These are phyloP conservation scores for Branchipolynoe longqiensis DNA, from an alignment of 2,888 invertebrate species.

Conservation along the genomic window DNA sequence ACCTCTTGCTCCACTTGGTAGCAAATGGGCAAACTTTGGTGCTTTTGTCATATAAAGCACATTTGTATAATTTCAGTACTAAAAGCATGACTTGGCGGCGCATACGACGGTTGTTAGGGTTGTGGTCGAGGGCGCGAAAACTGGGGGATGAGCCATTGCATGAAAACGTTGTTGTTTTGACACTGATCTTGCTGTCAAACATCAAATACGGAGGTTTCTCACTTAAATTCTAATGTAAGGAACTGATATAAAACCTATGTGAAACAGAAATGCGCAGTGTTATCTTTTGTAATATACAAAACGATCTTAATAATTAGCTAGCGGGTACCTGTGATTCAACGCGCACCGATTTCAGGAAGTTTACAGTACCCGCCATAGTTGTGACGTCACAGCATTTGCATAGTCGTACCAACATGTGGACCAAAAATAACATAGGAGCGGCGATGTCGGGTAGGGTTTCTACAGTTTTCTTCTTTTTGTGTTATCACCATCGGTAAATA, in stretches of 20 bases:
- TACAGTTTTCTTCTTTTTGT: constrained; percentile 41
- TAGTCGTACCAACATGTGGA: constrained; percentile 61
- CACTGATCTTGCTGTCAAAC: background rate
- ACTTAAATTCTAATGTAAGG: background rate
- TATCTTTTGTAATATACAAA: no score
- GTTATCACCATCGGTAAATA: constrained; percentile 37
- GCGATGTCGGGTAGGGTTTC: constrained; percentile 57
- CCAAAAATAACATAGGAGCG: constrained; percentile 56
- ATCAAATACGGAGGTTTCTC: background rate
- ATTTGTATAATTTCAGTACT: no score
- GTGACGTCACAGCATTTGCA: constrained; percentile 61
- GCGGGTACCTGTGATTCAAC: constrained; percentile 34
- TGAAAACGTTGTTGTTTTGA: constrained; percentile 22
- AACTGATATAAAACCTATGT: background rate
- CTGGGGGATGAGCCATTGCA: constrained; percentile 38
- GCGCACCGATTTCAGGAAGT: background rate
- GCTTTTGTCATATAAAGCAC: no score
- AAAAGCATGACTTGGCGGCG: background rate
- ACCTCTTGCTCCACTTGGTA: no score
- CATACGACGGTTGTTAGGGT: constrained; percentile 47
- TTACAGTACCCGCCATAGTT: constrained; percentile 51
- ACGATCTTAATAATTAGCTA: no score
- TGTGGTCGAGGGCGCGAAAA: constrained; percentile 55
- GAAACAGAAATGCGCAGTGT: no score
- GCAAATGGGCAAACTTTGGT: no score